Conservation (phyloP, 2,797 vertebrate species). For the Heterohyrax brucei region DNA sequence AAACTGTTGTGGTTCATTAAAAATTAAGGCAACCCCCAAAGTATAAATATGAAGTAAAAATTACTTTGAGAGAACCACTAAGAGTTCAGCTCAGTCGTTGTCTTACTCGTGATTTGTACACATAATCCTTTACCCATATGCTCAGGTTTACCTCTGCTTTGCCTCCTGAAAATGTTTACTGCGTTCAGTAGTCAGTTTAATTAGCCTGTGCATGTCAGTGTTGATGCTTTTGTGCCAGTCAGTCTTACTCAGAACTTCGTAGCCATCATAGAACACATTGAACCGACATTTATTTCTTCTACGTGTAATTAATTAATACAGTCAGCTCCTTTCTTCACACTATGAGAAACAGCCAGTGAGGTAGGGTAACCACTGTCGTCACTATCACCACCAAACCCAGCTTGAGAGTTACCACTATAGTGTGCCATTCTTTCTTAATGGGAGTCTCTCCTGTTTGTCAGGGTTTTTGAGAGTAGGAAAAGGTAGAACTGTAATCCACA, state of each 20-base stretch:
- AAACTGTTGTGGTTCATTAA: neutral
- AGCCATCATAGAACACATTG: neutral
- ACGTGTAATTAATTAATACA: neutral
- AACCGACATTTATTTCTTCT: neutral
- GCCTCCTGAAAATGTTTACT: neutral
- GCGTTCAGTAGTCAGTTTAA: neutral
- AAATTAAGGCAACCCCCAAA: constrained; percentile 33
- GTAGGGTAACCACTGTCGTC: neutral
- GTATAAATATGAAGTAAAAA: constrained; percentile 44
- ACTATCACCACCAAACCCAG: neutral
- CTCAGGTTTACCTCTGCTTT: neutral
- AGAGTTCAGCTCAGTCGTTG: neutral
- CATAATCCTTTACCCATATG: neutral
- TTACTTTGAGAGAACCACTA: neutral
- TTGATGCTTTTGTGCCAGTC: neutral
- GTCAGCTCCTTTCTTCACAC: neutral
- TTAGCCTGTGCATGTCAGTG: neutral
- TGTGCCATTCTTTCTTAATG: neutral
- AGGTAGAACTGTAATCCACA: neutral
- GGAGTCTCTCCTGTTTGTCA: neutral
- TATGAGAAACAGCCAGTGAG: neutral
- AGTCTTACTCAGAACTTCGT: neutral
- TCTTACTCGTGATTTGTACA: neutral
- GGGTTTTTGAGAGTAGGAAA: neutral
- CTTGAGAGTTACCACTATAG: neutral